Evolutionary conservation across 2,888 invertebrate species (phyloP).

Genomic region (Parapristionchus giblindavisi): DNA sequence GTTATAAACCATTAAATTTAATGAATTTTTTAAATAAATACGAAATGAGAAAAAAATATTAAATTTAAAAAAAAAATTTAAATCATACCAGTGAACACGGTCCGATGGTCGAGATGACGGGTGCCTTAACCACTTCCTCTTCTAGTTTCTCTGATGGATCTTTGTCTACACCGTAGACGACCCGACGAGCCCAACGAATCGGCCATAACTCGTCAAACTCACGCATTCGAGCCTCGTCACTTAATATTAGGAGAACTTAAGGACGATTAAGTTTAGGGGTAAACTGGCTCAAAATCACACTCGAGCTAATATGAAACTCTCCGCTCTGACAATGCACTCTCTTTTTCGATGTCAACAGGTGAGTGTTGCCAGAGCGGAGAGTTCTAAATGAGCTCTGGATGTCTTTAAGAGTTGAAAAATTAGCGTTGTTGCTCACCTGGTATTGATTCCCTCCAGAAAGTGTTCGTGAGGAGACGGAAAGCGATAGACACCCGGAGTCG

Average conservation of each 20-base stretch:
- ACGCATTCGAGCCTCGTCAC: slow-evolving; percentile 54
- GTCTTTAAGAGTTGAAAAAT: not conserved
- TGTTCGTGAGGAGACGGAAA: slow-evolving; percentile 41
- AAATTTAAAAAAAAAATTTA: too few relatives aligned
- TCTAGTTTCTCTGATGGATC: slow-evolving; percentile 6
- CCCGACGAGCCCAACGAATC: slow-evolving; percentile 57
- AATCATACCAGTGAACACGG: slow-evolving; percentile 9
- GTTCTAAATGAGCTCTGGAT: too few relatives aligned
- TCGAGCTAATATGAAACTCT: too few relatives aligned
- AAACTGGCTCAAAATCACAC: not conserved
- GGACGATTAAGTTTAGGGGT: not conserved
- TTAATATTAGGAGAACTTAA: slow-evolving; percentile 33
- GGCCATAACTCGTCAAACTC: slow-evolving; percentile 69
- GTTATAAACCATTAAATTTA: too few relatives aligned
- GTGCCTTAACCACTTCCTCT: not conserved
- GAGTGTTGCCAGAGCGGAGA: too few relatives aligned
- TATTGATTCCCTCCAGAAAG: slow-evolving; percentile 26
- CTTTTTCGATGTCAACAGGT: too few relatives aligned
- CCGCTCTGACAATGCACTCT: too few relatives aligned
- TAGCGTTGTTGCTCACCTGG: not conserved
- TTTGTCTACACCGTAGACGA: slow-evolving; percentile 45
- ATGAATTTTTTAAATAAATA: too few relatives aligned
- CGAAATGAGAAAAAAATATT: too few relatives aligned
- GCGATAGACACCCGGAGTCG: slow-evolving; percentile 28
- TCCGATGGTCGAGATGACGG: not conserved